Conservation (phyloP, 1,140 invertebrate genomes). For the Meloidogyne floridensis region DNA sequence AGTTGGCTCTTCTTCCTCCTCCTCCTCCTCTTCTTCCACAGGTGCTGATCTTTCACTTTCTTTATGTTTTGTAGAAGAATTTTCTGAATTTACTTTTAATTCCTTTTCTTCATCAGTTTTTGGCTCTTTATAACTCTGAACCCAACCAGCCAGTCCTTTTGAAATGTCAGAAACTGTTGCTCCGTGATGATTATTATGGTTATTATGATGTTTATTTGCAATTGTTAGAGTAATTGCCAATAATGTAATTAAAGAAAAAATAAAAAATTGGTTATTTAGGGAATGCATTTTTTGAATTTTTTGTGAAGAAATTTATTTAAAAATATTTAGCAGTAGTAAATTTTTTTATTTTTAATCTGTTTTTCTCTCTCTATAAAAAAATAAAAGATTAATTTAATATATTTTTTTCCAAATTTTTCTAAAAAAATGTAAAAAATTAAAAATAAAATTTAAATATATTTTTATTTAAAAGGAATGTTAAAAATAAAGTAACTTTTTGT, state of each 20-base stretch:
- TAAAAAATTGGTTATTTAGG: neutral
- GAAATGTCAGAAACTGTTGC: neutral
- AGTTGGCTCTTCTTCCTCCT: conserved; percentile 5
- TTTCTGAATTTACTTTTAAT: neutral
- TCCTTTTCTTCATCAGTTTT: neutral
- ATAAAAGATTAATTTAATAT: no score
- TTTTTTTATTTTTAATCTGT: no score
- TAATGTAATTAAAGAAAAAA: neutral
- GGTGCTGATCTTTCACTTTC: neutral
- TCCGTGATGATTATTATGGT: neutral
- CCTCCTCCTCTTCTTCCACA: neutral
- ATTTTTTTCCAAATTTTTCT: no score
- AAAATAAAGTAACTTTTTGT: no score
- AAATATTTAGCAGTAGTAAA: no score
- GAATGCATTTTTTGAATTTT: neutral
- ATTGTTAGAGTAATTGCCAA: neutral
- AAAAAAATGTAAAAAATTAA: no score
- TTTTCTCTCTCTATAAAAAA: no score
- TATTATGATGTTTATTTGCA: neutral
- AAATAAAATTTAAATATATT: no score
- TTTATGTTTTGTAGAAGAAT: neutral
- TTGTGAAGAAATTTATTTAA: neutral
- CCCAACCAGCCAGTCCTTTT: conserved; percentile 21
- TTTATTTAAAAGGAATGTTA: no score
- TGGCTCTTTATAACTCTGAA: conserved; percentile 29